Evolutionary conservation across 2,888 invertebrate genomes (phyloP).

Genomic region (Entomobrya multifasciata): DNA sequence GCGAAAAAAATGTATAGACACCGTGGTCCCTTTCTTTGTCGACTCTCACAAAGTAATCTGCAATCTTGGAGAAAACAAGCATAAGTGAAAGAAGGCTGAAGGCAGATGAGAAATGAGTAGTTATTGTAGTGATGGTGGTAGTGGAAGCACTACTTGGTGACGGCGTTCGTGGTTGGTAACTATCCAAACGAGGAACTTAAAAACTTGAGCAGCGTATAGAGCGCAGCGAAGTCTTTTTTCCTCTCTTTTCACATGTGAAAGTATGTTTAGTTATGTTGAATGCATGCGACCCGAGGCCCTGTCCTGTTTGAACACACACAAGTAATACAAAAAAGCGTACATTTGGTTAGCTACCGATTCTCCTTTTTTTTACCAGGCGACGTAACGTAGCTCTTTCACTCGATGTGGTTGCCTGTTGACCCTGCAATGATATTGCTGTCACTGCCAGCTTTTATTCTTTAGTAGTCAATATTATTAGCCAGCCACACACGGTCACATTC

Average conservation of each 20-base stretch:
- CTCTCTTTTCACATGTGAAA: neutral
- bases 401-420: constrained; percentile 63
- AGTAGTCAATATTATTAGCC: constrained; percentile 52
- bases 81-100: constrained; percentile 44
- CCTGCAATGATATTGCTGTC: constrained; percentile 52
- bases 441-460: constrained; percentile 54
- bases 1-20: constrained; percentile 9
- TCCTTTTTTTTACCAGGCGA: constrained; percentile 21
- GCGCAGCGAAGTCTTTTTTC: neutral
- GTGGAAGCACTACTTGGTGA: neutral
- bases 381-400: no score
- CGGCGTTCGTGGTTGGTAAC: constrained; percentile 23
- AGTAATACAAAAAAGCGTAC: neutral
- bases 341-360: neutral
- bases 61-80: constrained; percentile 45
- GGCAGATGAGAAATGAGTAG: constrained; percentile 51
- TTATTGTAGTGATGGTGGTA: constrained; percentile 26
- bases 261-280: constrained; percentile 4
- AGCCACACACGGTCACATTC: constrained; percentile 67
- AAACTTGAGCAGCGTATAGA: neutral
- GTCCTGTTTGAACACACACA: constrained; percentile 8
- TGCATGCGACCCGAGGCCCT: constrained; percentile 27
- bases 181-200: constrained; percentile 30
- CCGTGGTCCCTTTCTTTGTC: constrained; percentile 32
- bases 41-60: constrained; percentile 54